Base-by-base conservation (phyloP, 2,113 vertebrate species). In the Calyptommatus sinebrachiatus region DNA sequence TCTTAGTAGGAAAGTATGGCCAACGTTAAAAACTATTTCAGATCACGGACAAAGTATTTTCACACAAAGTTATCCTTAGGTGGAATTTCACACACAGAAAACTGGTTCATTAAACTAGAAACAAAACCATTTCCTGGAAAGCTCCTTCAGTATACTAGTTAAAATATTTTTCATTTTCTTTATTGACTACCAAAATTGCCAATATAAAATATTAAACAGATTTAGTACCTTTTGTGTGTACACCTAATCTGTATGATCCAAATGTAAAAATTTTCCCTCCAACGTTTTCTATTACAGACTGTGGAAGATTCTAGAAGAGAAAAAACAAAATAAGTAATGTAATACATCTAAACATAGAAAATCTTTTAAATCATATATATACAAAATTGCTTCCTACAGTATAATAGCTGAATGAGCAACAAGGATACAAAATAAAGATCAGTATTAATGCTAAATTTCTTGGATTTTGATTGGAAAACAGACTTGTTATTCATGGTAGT, bases 191-290 rank as follows among this genome's bases (percentile, higher is more conserved):
- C 63, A 57, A 70, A 2, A 4, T 21, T 57, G 45, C 4, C n/a
- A n/a, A 8, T 68, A 12, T 68, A 53, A 29, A 57, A n/a, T 57
- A 41, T 63, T 63, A 83, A 2, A 76, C 0, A 78, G 72, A 60
- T 61, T 76, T 22, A 5, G 88, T 95, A 97, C 97, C 96, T 96
- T 97, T 98, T 68, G 96, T 96, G 85, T 97, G 96, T 74, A 96
- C 97, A 77, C 97, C 97, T 93, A 98, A 92, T 91, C 95, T 94
- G 83, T 97, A 97, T 50, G 97, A 98, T 84, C 97, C 97, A 93
- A 97, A 98, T 0, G 96, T 97, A 94, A 98, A 96, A 90, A 98
- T 96, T 92, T 97, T 97, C 77, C 97, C 97, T 89, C 96, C 96
- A 85, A 97, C 95, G 24, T 95, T 97, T 86, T 96, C 96, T 84